Conservation (phyloP, 2,797 vertebrate genomes). For the Sorex maritimensis region DNA sequence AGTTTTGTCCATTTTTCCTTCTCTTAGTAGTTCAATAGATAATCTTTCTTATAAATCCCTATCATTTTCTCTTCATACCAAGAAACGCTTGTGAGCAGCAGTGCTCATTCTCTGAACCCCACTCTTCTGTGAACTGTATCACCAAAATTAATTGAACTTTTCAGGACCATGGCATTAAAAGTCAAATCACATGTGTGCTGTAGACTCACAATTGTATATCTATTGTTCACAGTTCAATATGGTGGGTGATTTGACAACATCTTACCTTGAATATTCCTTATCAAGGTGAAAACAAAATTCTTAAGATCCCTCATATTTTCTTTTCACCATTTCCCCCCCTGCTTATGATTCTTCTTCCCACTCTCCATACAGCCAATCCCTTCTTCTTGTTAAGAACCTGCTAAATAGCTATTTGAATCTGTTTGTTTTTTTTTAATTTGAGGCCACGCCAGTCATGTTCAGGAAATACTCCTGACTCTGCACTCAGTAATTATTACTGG, state of each 20-base stretch:
- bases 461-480: too few relatives aligned
- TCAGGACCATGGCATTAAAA: not conserved
- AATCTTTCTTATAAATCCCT: not conserved
- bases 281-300: not conserved
- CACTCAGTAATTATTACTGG: too few relatives aligned
- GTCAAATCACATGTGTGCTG: not conserved
- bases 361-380: not conserved
- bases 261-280: not conserved
- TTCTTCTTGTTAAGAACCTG: not conserved
- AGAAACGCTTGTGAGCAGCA: not conserved
- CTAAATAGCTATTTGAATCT: not conserved
- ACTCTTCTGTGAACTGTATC: not conserved
- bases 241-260: not conserved
- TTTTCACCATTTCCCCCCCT: not conserved
- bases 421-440: too few relatives aligned
- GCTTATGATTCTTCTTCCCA: not conserved
- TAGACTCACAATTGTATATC: not conserved
- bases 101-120: not conserved
- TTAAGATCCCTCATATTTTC: not conserved
- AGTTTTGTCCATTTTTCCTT: conserved; percentile 26
- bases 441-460: too few relatives aligned
- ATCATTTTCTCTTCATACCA: not conserved
- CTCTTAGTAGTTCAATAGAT: not conserved
- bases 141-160: not conserved
- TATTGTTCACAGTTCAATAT: not conserved